Percentiles rank a stretch among this genome's conserved stretches.
Evolutionary conservation across 2,888 invertebrate genomes (phyloP).

Genomic region (Diloba caeruleocephala): DNA sequence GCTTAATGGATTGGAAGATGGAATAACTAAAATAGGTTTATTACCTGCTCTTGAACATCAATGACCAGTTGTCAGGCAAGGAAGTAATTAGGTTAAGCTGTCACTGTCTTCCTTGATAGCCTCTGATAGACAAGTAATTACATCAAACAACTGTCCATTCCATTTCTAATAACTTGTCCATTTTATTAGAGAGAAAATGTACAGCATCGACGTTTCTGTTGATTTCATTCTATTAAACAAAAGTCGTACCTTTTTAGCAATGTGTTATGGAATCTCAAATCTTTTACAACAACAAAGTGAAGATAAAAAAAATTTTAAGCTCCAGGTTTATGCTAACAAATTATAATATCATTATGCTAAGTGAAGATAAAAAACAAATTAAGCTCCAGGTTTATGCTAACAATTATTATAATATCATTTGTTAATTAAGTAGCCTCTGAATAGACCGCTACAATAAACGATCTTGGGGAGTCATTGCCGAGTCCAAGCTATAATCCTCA

Average conservation of each 20-base stretch:
- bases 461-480: slow-evolving; percentile 26
- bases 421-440: background rate
- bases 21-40: slow-evolving; percentile 50
- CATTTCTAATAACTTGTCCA: slow-evolving; percentile 27
- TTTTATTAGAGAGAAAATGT: slow-evolving; percentile 4
- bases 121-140: slow-evolving; percentile 33
- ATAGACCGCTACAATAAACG: slow-evolving; percentile 18
- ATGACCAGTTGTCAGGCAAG: slow-evolving; percentile 63
- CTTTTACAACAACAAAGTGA: too few relatives aligned
- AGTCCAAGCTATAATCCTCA: slow-evolving; percentile 33
- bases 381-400: background rate
- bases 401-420: slow-evolving; percentile 1
- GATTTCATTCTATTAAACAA: background rate
- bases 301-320: too few relatives aligned
- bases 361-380: too few relatives aligned
- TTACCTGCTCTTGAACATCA: slow-evolving; percentile 42
- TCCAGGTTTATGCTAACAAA: background rate
- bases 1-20: slow-evolving; percentile 59
- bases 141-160: slow-evolving; percentile 22
- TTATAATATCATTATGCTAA: too few relatives aligned
- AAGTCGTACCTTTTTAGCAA: background rate
- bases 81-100: slow-evolving; percentile 56
- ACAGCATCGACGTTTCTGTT: background rate
- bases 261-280: too few relatives aligned
- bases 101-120: slow-evolving; percentile 31